Evolutionary conservation across 2,113 vertebrate genomes (phyloP).

Genomic region (Zosterops lateralis): DNA sequence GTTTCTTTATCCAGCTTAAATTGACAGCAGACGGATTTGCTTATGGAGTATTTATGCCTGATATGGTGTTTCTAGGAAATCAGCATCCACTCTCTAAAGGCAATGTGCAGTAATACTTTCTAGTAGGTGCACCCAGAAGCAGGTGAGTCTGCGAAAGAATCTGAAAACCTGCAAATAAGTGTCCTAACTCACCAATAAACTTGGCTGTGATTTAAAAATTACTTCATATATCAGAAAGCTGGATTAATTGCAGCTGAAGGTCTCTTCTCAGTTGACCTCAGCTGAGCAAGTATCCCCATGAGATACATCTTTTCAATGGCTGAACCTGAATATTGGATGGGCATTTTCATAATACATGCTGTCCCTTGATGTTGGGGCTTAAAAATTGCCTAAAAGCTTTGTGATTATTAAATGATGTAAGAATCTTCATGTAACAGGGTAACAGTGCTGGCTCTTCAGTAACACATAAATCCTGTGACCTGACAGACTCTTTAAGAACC

Average conservation of each 20-base stretch:
- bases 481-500: not conserved
- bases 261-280: not conserved
- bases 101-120: not conserved
- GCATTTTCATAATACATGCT: not conserved
- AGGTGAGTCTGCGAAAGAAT: not conserved
- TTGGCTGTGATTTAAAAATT: not conserved
- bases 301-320: not conserved
- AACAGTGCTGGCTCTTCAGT: not conserved
- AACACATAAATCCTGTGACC: not conserved
- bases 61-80: rapidly evolving
- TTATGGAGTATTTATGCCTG: not conserved
- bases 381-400: not conserved
- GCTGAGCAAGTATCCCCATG: not conserved
- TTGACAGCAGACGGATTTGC: not conserved
- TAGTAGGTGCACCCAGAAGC: not conserved
- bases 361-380: not conserved
- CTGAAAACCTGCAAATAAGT: not conserved
- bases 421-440: not conserved
- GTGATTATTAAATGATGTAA: not conserved
- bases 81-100: not conserved
- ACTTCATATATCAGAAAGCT: not conserved
- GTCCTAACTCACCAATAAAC: not conserved
- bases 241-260: not conserved
- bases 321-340: not conserved
- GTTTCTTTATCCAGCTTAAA: not conserved